Percentiles rank a stretch among this genome's conserved stretches.
Evolutionary conservation across 2,888 invertebrate genomes (phyloP).

Genomic region (Branchipolynoe longqiensis): DNA sequence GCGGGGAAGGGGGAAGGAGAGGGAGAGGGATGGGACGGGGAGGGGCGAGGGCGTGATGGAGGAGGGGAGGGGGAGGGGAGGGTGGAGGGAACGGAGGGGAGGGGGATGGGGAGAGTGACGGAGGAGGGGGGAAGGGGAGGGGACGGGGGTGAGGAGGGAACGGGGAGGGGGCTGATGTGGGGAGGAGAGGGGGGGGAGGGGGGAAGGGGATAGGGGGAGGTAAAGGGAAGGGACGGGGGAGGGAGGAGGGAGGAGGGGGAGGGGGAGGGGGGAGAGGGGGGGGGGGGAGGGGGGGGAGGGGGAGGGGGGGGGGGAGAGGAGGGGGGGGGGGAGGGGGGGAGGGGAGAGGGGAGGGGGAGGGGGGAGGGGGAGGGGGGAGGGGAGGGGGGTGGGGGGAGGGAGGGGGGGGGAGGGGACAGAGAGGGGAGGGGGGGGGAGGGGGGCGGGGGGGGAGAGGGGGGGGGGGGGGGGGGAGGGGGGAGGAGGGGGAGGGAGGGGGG

Average conservation of each 20-base stretch:
- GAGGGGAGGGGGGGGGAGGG: too few relatives aligned
- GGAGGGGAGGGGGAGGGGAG: neutral
- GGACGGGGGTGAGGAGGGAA: too few relatives aligned
- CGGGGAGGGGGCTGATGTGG: too few relatives aligned
- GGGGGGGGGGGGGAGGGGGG: too few relatives aligned
- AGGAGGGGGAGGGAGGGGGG: neutral
- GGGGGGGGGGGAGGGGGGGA: neutral
- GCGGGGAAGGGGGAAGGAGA: neutral
- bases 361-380: neutral
- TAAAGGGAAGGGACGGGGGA: too few relatives aligned
- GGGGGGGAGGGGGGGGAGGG: neutral
- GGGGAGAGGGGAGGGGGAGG: neutral
- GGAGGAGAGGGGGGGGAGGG: too few relatives aligned
- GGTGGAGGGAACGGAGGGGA: neutral
- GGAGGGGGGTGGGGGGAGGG: neutral
- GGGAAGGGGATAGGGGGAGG: too few relatives aligned
- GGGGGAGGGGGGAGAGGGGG: neutral
- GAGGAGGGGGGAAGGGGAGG: neutral
- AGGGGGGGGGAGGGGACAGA: neutral
- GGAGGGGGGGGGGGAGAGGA: neutral
- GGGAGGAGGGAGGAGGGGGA: neutral
- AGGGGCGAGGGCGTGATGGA: neutral
- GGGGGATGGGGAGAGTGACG: neutral
- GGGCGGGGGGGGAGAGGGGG: too few relatives aligned
- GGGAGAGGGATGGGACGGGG: neutral